These are phyloP conservation scores for Dromococcyx pavoninus DNA, from an alignment of 2,797 vertebrate genomes.

Conservation along the genomic window DNA sequence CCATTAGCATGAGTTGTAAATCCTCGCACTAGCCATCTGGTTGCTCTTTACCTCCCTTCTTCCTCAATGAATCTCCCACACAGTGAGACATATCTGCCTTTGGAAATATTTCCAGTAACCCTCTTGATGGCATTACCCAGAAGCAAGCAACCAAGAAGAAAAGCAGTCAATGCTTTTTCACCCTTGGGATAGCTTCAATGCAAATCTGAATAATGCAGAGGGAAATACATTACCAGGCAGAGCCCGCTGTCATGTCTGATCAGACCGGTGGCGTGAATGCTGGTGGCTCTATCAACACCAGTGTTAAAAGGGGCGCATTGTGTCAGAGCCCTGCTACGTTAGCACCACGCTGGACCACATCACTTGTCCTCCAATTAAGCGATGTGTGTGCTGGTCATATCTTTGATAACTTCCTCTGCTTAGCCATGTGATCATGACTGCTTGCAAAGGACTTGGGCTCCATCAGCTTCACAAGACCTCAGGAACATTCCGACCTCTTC, in stretches of 20 bases:
- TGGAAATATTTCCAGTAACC: neutral
- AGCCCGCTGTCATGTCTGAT: neutral
- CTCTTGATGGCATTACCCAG: neutral
- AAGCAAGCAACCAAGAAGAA: neutral
- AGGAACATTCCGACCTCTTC: accelerated
- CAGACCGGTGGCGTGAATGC: neutral
- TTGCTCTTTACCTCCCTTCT: neutral
- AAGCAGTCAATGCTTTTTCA: neutral
- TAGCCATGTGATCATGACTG: neutral
- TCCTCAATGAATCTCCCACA: neutral
- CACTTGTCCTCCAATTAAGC: neutral
- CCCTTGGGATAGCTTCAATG: accelerated
- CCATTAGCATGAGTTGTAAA: neutral
- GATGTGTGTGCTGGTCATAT: neutral
- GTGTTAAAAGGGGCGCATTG: neutral
- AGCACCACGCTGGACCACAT: neutral
- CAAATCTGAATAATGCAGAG: accelerated
- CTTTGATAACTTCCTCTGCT: neutral
- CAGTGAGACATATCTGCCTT: neutral
- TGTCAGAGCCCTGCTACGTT: neutral
- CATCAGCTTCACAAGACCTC: neutral
- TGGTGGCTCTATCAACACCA: neutral
- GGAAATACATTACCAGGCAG: neutral
- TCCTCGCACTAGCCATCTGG: neutral
- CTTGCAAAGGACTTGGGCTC: neutral